phyloP scores from a whole-genome alignment of 1,140 invertebrate species.

The Lordiphosa stackelbergi region DNA sequence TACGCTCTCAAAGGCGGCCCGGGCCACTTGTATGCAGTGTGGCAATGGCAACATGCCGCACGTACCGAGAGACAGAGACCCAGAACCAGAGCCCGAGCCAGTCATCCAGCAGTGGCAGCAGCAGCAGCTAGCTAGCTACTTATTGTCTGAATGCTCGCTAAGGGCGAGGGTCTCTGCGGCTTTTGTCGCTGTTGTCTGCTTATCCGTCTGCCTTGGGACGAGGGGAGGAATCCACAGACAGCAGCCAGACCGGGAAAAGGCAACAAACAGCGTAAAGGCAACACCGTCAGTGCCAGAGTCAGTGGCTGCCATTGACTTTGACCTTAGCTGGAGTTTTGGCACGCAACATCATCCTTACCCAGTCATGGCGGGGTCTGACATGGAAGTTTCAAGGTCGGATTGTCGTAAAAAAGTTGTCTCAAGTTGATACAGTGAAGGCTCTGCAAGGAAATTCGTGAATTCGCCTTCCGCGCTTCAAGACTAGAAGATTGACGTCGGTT shows the following conservation, averaged over 20 bases:
- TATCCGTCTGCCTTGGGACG: conserved; percentile 4
- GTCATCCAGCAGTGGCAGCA: conserved; percentile 25
- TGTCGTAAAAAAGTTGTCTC: conserved; percentile 43
- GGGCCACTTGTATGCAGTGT: conserved; percentile 5
- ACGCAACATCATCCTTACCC: conserved; percentile 42
- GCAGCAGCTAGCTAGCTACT: conserved; percentile 47
- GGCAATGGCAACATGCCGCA: conserved; percentile 36
- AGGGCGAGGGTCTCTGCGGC: conserved; percentile 27
- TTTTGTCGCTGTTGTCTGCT: conserved; percentile 1
- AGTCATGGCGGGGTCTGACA: conserved; percentile 19
- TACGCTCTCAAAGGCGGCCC: conserved; percentile 35
- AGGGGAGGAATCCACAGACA: not conserved
- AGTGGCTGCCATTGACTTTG: conserved; percentile 42
- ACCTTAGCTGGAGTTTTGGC: conserved; percentile 45
- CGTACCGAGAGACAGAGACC: no score
- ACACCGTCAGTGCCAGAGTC: conserved; percentile 10
- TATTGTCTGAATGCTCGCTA: conserved; percentile 28
- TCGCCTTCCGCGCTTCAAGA: no score
- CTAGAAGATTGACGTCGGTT: no score
- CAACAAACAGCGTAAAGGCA: no score
- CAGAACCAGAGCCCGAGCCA: conserved; percentile 16
- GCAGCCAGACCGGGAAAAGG: conserved; percentile 21
- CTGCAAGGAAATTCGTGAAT: no score
- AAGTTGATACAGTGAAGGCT: conserved; percentile 30
- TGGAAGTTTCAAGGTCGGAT: conserved; percentile 51